Percentiles rank a stretch among this genome's conserved stretches.
These are phyloP conservation scores for Sebastes kiyomatsui DNA, from an alignment of 2,797 vertebrate genomes.

Conservation along the genomic window DNA sequence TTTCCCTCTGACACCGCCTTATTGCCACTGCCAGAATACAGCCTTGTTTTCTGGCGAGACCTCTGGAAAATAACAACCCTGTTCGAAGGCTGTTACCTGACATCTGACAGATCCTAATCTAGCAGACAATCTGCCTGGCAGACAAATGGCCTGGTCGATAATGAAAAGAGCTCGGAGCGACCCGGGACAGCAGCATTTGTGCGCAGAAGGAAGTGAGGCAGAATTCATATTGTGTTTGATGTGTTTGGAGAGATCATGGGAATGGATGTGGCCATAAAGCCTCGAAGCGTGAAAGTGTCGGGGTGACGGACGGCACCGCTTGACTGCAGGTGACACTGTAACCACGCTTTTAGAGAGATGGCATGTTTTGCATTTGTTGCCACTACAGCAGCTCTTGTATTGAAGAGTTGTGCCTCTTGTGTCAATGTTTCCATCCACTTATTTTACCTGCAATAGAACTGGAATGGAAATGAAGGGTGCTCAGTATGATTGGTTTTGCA, in stretches of 20 bases:
- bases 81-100: slow-evolving; percentile 51
- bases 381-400: not conserved
- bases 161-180: slow-evolving; percentile 58
- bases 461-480: not conserved
- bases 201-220: not conserved
- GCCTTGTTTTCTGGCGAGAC: slow-evolving; percentile 32
- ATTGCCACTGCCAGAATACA: slow-evolving; percentile 26
- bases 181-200: slow-evolving; percentile 33
- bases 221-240: slow-evolving; percentile 61
- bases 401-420: not conserved
- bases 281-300: slow-evolving; percentile 41
- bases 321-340: slow-evolving; percentile 48
- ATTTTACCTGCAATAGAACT: not conserved
- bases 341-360: slow-evolving; percentile 27
- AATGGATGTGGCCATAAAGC: slow-evolving; percentile 56
- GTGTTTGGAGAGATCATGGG: slow-evolving; percentile 48
- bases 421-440: slow-evolving; percentile 1
- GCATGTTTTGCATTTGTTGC: slow-evolving; percentile 28
- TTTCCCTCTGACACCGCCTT: slow-evolving; percentile 27
- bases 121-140: slow-evolving; percentile 44
- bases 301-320: slow-evolving; percentile 38
- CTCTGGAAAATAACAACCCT: slow-evolving; percentile 37
- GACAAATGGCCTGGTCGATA: slow-evolving; percentile 54
- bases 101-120: slow-evolving; percentile 67
- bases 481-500: not conserved